Evolutionary conservation across 92 coral and sea anemone species (phyloP).

Genomic region (Micromussa lordhowensis): DNA sequence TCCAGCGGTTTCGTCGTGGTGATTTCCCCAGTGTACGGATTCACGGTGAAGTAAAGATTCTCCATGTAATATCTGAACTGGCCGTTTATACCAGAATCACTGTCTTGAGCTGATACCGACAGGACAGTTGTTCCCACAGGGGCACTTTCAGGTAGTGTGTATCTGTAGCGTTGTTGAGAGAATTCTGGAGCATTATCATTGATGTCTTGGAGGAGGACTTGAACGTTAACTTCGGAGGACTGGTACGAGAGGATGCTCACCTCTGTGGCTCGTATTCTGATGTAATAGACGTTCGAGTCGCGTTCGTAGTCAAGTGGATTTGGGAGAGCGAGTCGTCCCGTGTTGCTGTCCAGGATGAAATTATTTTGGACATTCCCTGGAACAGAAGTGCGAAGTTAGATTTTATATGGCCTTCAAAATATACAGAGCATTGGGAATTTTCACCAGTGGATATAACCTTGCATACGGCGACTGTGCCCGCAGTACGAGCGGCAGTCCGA

Average conservation of each 20-base stretch:
- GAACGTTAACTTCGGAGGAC: conserved; percentile 77
- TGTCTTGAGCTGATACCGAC: conserved; percentile 87
- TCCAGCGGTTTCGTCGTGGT: conserved; percentile 78
- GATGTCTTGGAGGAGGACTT: conserved; percentile 76
- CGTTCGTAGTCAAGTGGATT: conserved; percentile 86
- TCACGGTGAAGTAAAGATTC: conserved; percentile 73
- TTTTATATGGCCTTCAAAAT: background rate
- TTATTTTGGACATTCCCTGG: conserved; percentile 67
- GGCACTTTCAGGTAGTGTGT: conserved; percentile 92
- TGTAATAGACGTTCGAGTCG: conserved; percentile 69
- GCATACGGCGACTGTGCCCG: no score
- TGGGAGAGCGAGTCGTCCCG: conserved; percentile 82
- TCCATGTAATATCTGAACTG: conserved; percentile 79
- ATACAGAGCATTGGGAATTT: background rate
- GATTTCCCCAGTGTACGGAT: conserved; percentile 90
- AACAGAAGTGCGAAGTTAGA: background rate
- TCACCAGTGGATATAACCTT: background rate
- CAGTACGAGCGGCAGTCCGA: no score
- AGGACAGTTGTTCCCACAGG: conserved; percentile 92
- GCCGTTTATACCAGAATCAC: conserved; percentile 91
- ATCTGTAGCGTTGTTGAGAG: conserved; percentile 75
- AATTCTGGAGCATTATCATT: conserved; percentile 94
- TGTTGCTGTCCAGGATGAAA: conserved; percentile 79
- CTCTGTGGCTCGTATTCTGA: conserved; percentile 74
- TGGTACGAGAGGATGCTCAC: conserved; percentile 57